phyloP scores from a whole-genome alignment of 2,888 invertebrate species.

The Emmelina monodactyla region DNA sequence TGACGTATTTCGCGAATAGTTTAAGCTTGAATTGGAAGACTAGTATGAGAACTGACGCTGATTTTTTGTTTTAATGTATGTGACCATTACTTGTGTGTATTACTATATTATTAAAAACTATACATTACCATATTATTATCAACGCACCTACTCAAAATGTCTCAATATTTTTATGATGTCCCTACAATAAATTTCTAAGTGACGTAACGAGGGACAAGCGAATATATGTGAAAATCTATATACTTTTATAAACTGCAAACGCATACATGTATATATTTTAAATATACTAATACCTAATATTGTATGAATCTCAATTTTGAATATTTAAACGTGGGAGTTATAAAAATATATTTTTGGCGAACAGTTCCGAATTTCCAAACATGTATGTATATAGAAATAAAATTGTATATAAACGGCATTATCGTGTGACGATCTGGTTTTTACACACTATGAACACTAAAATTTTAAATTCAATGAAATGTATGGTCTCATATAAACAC shows the following conservation, averaged over 20 bases:
- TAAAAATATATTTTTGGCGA: conserved; percentile 53
- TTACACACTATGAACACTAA: too few species aligned
- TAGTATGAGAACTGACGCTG: conserved; percentile 15
- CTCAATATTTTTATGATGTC: conserved; percentile 20
- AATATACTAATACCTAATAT: conserved; percentile 29
- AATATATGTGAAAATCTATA: conserved; percentile 32
- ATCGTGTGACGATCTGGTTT: conserved; percentile 32
- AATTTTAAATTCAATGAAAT: too few species aligned
- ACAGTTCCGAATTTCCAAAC: conserved; percentile 43
- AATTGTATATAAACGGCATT: conserved; percentile 42
- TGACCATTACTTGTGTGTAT: conserved; percentile 34
- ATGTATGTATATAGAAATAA: conserved; percentile 29
- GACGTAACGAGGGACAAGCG: conserved; percentile 24
- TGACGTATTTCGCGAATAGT: background rate
- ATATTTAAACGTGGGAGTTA: conserved; percentile 51
- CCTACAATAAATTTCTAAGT: conserved; percentile 27
- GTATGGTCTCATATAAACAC: too few species aligned
- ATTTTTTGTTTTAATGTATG: conserved; percentile 23
- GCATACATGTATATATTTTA: conserved; percentile 20
- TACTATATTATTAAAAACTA: background rate
- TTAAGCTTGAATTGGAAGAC: conserved; percentile 36
- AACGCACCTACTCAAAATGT: conserved; percentile 20
- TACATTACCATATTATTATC: conserved; percentile 33
- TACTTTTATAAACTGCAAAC: conserved; percentile 33
- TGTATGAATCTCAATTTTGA: conserved; percentile 50